phyloP scores from a whole-genome alignment of 2,888 invertebrate species.

The Diarsia rubi region DNA sequence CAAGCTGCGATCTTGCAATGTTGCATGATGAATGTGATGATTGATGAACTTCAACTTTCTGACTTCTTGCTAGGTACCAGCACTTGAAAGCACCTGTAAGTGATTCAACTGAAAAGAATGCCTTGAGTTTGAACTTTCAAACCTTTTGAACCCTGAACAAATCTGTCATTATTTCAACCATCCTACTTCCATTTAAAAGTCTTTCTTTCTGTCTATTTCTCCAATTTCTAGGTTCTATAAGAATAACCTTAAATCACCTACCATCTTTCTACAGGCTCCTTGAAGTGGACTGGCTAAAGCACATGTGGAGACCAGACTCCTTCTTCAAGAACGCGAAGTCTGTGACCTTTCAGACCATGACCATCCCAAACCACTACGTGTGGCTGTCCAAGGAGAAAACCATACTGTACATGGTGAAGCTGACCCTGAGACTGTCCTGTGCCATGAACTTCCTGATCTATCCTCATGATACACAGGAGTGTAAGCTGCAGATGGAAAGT shows the following conservation, averaged over 20 bases:
- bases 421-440: conserved; percentile 96
- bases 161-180: background rate
- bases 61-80: background rate
- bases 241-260: background rate
- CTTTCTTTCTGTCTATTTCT: background rate
- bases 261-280: conserved; percentile 91
- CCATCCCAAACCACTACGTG: conserved; percentile 98
- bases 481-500: conserved; percentile 98
- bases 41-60: background rate
- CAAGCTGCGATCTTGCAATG: background rate
- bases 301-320: conserved; percentile 98
- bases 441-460: conserved; percentile 98
- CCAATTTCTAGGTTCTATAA: background rate
- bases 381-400: conserved; percentile 94
- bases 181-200: background rate
- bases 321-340: conserved; percentile 98
- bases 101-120: background rate
- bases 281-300: conserved; percentile 97
- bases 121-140: background rate
- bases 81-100: background rate
- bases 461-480: conserved; percentile 98
- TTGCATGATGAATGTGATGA: background rate
- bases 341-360: conserved; percentile 98
- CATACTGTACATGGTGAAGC: conserved; percentile 94
- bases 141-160: background rate